phyloP scores from a whole-genome alignment of 1,140 invertebrate genomes.

The Dicyema japonicum region DNA sequence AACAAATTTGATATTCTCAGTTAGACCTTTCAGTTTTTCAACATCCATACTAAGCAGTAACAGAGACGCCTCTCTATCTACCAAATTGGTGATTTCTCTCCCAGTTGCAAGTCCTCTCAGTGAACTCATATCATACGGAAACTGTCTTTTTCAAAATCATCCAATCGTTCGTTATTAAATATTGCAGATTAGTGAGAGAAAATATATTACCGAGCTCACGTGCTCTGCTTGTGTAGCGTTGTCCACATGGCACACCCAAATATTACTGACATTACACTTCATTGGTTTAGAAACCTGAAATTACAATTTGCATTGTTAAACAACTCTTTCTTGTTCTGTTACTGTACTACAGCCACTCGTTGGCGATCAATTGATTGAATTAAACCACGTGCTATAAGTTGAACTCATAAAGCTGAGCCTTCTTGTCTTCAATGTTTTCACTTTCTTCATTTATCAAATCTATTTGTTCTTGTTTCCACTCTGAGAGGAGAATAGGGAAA shows the following conservation, averaged over 20 bases:
- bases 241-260: slow-evolving; percentile 14
- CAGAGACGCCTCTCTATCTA: slow-evolving; percentile 20
- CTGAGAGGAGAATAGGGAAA: slow-evolving; percentile 7
- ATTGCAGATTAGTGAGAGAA: slow-evolving; percentile 20
- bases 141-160: slow-evolving; percentile 21
- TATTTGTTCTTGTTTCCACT: slow-evolving; percentile 17
- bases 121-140: background rate
- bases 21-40: slow-evolving; percentile 15
- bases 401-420: slow-evolving; percentile 17
- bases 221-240: slow-evolving; percentile 18
- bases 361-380: slow-evolving; percentile 17
- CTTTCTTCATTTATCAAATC: slow-evolving; percentile 12
- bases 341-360: slow-evolving; percentile 12
- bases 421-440: slow-evolving; percentile 12
- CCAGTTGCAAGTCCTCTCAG: slow-evolving; percentile 13
- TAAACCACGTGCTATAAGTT: slow-evolving; percentile 18
- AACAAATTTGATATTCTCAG: slow-evolving; percentile 20
- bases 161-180: slow-evolving; percentile 19
- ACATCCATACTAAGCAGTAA: slow-evolving; percentile 18
- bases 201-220: slow-evolving; percentile 18
- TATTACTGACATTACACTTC: slow-evolving; percentile 12
- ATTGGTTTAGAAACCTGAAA: slow-evolving; percentile 10
- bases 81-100: slow-evolving; percentile 18
- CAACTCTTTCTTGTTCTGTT: slow-evolving; percentile 15
- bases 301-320: slow-evolving; percentile 12